Evolutionary conservation across 2,888 invertebrate genomes (phyloP), one percentile per base, ranked within the genome.

Genomic region (Chymomyza caudatula): DNA sequence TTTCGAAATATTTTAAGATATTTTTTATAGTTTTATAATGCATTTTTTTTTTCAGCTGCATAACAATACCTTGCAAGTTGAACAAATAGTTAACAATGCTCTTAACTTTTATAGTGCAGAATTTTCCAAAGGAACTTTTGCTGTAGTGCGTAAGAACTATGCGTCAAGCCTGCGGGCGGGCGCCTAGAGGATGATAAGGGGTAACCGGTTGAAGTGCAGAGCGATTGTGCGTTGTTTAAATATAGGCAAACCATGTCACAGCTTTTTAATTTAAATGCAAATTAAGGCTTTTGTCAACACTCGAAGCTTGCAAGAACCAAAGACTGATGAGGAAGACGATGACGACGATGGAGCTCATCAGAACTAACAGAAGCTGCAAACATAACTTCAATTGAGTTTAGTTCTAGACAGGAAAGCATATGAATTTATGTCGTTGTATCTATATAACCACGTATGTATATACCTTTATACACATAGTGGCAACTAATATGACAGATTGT

Each of bases 231-330:
- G 71, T 80, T 79, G 79, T 72, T 81, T 81, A 81, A 83, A 85
- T 81, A 71, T 83, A 83, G 80, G 86, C 76, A 85, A 80, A 83
- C 77, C 80, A 81, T 85, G 80, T 81, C 80, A 81, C 77, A 73
- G 81, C 83, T 84, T 88, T 88, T 88, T 89, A 88, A 88, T 89
- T 88, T 88, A 88, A 87, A 88, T 88, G 88, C 88, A 88, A 88
- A 88, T 88, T 83, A 82, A 86, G 88, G 76, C 87, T 82, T 88
- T 88, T 88, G 88, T 88, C 88, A 85, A 77, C 83, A 85, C 71
- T 74, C 67, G 47, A 66, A 70, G 74, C 66, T 66, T 69, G 64
- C 66, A 71, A 73, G 67, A 43, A 44, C 69, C 25, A 59, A n/a
- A 6, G 25, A 49, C 15, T 15, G 29, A 37, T 4, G 29, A 37